phyloP scores from a whole-genome alignment of 2,888 invertebrate species.

The Cabera pusaria region DNA sequence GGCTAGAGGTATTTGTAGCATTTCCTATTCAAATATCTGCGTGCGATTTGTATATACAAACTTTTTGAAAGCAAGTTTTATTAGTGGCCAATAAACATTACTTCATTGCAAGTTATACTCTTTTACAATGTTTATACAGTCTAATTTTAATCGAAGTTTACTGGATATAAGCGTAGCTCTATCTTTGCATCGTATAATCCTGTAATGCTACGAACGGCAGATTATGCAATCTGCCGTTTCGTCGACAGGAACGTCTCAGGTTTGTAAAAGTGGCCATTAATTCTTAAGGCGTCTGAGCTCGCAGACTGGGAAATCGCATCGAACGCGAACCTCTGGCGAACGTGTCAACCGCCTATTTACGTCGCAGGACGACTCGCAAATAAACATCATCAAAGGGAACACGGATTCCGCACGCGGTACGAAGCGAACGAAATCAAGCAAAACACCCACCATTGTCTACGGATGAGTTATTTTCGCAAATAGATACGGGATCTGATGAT shows the following conservation, averaged over 20 bases:
- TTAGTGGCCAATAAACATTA: too few relatives aligned
- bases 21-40: slow-evolving; percentile 13
- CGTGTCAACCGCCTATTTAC: slow-evolving; percentile 82
- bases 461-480: slow-evolving; percentile 78
- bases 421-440: slow-evolving; percentile 59
- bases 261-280: too few relatives aligned
- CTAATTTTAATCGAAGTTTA: too few relatives aligned
- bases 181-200: too few relatives aligned
- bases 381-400: slow-evolving; percentile 80
- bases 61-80: too few relatives aligned
- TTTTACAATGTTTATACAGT: too few relatives aligned
- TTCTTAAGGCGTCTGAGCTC: neutral
- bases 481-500: slow-evolving; percentile 49
- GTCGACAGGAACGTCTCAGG: too few relatives aligned
- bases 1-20: slow-evolving; percentile 7
- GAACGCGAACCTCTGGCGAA: slow-evolving; percentile 38
- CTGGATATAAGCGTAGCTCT: too few relatives aligned
- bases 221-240: too few relatives aligned
- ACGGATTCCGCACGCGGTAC: slow-evolving; percentile 59
- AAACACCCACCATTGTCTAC: slow-evolving; percentile 79
- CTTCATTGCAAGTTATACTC: too few relatives aligned
- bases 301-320: slow-evolving; percentile 20
- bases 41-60: too few relatives aligned
- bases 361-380: slow-evolving; percentile 79
- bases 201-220: too few relatives aligned